Conservation (phyloP, 2,888 invertebrate species). For the Scaptomyza reducta region DNA sequence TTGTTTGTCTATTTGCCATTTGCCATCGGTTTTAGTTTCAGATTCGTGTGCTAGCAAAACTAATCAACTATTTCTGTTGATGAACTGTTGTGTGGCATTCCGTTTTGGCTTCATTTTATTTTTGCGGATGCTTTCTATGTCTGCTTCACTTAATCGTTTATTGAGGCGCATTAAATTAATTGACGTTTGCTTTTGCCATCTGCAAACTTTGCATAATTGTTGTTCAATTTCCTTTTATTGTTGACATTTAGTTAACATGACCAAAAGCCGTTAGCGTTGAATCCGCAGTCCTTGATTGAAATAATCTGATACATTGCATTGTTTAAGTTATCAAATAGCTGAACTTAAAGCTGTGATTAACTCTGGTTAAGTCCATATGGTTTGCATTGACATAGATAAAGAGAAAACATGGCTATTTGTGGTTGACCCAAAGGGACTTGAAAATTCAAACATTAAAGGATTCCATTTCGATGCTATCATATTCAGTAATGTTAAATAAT, state of each 20-base stretch:
- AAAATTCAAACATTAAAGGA: neutral
- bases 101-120: constrained; percentile 17
- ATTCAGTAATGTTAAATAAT: constrained; percentile 1
- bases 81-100: constrained; percentile 48
- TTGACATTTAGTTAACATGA: constrained; percentile 25
- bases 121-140: constrained; percentile 4
- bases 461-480: constrained; percentile 14
- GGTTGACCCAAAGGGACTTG: neutral
- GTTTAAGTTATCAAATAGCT: neutral
- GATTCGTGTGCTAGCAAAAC: constrained; percentile 4
- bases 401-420: constrained; percentile 3
- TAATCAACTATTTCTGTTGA: constrained; percentile 46
- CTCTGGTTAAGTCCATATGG: neutral
- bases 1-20: constrained; percentile 57
- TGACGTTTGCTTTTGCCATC: constrained; percentile 52
- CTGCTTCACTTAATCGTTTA: constrained; percentile 2
- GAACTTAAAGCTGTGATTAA: neutral
- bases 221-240: constrained; percentile 35
- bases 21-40: constrained; percentile 36
- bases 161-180: constrained; percentile 66
- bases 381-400: neutral
- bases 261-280: neutral
- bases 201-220: constrained; percentile 51
- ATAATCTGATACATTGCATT: neutral
- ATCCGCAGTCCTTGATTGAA: neutral